These are phyloP conservation scores for Rhincodon typus DNA, from an alignment of 2,797 vertebrate species.

Conservation along the genomic window DNA sequence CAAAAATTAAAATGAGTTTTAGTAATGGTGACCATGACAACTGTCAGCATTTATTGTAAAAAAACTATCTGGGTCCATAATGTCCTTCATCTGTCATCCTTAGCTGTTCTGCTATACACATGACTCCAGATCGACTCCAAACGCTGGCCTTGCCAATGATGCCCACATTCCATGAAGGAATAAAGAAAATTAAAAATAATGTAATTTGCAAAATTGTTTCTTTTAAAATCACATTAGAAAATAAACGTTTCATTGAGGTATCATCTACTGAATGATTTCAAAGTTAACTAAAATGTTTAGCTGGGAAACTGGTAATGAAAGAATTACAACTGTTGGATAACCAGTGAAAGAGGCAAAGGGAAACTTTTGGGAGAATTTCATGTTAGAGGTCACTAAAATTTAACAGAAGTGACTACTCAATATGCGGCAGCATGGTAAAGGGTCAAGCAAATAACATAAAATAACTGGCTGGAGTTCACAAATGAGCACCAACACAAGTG, in stretches of 20 bases:
- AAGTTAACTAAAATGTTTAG: neutral
- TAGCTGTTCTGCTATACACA: no score
- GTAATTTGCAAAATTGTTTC: neutral
- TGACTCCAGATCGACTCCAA: no score
- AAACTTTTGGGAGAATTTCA: neutral
- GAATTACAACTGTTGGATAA: neutral
- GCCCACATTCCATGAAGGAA: no score
- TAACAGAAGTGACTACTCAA: neutral
- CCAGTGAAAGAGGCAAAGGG: neutral
- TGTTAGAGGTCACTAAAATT: neutral
- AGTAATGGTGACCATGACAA: no score
- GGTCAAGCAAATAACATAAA: neutral
- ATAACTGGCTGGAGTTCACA: neutral
- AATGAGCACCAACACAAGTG: neutral
- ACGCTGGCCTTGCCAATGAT: no score
- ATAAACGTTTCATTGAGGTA: neutral
- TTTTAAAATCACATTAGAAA: neutral
- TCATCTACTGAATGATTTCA: neutral
- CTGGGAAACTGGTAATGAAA: neutral
- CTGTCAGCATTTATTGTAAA: no score
- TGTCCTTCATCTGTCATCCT: no score
- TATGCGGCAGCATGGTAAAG: neutral
- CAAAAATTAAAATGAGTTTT: no score
- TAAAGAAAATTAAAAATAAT: no score
- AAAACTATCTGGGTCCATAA: no score